Evolutionary conservation across 2,797 vertebrate genomes (phyloP).

Genomic region (Rhinogobio ventralis): DNA sequence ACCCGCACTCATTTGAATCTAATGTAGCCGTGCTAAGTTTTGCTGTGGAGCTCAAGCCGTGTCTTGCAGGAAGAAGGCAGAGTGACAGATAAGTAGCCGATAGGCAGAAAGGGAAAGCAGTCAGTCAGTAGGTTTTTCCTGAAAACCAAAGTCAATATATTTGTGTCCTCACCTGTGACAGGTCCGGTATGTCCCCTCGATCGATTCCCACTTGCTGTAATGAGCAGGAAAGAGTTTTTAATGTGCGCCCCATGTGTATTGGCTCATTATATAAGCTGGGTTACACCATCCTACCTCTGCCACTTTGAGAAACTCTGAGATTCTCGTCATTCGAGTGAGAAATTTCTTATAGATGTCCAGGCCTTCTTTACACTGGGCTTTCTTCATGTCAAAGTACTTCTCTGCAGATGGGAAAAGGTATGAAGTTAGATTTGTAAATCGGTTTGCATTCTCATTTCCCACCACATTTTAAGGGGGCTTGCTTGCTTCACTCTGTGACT

Average conservation of each 20-base stretch:
- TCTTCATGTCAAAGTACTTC: constrained; percentile 99
- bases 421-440: constrained; percentile 5
- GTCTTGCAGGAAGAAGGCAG: neutral
- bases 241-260: neutral
- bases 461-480: neutral
- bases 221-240: constrained; percentile 45
- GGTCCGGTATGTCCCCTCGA: constrained; percentile 95
- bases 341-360: constrained; percentile 98
- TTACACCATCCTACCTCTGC: constrained; percentile 83
- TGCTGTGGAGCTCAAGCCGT: constrained; percentile 8
- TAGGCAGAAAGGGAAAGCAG: neutral
- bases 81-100: neutral
- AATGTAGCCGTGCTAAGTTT: neutral
- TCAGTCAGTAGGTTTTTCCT: neutral
- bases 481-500: neutral
- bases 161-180: constrained; percentile 87
- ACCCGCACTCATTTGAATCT: neutral
- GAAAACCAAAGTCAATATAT: neutral
- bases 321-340: constrained; percentile 94
- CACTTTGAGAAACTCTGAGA: constrained; percentile 96
- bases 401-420: constrained; percentile 73
- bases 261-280: neutral
- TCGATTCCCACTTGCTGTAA: constrained; percentile 97
- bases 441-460: neutral
- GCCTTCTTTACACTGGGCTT: constrained; percentile 95